Evolutionary conservation across 2,113 vertebrate genomes (phyloP).

Genomic region (Saccopteryx leptura): DNA sequence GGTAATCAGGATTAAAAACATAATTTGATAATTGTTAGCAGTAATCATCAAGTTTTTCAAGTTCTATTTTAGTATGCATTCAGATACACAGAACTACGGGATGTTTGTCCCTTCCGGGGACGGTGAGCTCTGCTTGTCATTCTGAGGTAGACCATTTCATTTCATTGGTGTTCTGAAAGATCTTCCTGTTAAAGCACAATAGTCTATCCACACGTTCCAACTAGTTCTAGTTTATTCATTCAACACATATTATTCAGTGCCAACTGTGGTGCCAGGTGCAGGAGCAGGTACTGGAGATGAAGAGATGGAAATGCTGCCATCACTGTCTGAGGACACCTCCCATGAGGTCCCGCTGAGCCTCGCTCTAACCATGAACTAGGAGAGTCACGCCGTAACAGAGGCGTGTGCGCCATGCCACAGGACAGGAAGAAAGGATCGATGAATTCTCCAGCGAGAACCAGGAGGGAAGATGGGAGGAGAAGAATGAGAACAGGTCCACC

Average conservation of each 20-base stretch:
- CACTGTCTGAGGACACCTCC: background rate
- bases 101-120: background rate
- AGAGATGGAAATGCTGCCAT: background rate
- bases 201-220: background rate
- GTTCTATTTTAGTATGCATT: slow-evolving; percentile 45
- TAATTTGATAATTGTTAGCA: slow-evolving; percentile 60
- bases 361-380: background rate
- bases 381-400: accelerated
- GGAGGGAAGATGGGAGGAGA: background rate
- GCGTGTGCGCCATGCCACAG: accelerated
- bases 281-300: background rate
- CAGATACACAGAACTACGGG: background rate
- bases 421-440: background rate
- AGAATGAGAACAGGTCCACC: too few species aligned
- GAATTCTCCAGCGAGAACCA: background rate
- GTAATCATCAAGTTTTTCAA: slow-evolving; percentile 47
- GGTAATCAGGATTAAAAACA: slow-evolving; percentile 47
- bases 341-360: background rate
- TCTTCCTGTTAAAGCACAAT: background rate
- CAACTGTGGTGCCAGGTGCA: background rate
- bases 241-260: background rate
- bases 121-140: background rate
- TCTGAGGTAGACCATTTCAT: background rate
- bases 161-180: background rate
- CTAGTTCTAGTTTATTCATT: background rate